Conservation (phyloP, 2,888 invertebrate species). For the Polietes domitor region DNA sequence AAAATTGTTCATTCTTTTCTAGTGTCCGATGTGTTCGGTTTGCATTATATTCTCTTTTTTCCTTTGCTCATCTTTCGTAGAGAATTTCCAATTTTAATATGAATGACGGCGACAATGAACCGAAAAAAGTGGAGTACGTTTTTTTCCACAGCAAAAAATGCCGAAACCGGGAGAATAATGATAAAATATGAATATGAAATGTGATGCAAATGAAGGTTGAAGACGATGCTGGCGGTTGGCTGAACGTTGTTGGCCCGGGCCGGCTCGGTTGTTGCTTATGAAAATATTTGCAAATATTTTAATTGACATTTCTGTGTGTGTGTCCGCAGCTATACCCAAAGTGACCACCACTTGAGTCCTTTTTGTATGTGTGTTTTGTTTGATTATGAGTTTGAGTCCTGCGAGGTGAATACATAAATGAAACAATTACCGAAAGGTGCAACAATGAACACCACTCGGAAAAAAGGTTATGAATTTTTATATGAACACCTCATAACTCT, state of each 20-base stretch:
- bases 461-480: too few relatives aligned
- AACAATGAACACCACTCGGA: too few relatives aligned
- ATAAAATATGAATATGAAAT: conserved; percentile 51
- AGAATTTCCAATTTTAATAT: conserved; percentile 72
- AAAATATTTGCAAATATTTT: conserved; percentile 77
- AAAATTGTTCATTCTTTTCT: conserved; percentile 46
- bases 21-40: conserved; percentile 52
- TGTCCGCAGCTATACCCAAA: neutral
- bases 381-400: neutral
- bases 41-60: conserved; percentile 59
- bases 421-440: conserved; percentile 26
- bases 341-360: neutral
- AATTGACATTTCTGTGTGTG: conserved; percentile 75
- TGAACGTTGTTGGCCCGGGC: conserved; percentile 48
- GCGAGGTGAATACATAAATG: neutral
- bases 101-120: conserved; percentile 68
- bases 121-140: conserved; percentile 39
- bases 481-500: too few relatives aligned
- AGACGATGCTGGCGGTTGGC: conserved; percentile 32
- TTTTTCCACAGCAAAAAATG: neutral
- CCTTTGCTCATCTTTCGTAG: conserved; percentile 59
- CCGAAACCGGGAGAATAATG: conserved; percentile 30
- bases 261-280: conserved; percentile 67
- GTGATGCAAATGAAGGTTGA: conserved; percentile 22
- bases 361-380: neutral